Conservation (phyloP, 2,113 vertebrate genomes). For the Anolis sagrei region DNA sequence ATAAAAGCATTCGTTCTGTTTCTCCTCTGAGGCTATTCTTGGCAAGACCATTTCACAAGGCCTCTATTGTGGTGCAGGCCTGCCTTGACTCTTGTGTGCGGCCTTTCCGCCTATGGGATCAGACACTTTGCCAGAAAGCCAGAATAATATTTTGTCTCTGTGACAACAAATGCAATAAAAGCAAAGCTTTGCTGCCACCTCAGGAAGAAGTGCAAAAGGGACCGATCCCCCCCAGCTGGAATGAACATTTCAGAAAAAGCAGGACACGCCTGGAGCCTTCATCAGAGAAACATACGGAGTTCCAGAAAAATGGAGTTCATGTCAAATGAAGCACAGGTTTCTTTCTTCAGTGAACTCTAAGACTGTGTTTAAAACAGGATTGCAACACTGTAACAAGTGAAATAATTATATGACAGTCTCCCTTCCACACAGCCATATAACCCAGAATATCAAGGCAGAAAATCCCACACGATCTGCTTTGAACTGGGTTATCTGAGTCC, state of each 20-base stretch:
- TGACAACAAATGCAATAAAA: conserved; percentile 48
- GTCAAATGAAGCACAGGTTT: neutral
- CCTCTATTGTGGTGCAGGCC: neutral
- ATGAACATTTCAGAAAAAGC: neutral
- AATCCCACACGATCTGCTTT: too few species aligned
- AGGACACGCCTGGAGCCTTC: neutral
- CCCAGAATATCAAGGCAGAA: too few species aligned
- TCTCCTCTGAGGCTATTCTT: conserved; percentile 10
- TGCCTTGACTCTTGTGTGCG: conserved; percentile 3
- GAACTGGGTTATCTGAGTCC: too few species aligned
- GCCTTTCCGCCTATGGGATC: conserved; percentile 11
- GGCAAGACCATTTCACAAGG: neutral
- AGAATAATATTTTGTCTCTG: conserved; percentile 52
- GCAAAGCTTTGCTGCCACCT: conserved; percentile 9
- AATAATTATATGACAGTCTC: too few species aligned
- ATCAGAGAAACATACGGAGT: neutral
- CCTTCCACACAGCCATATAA: too few species aligned
- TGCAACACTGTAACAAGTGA: too few species aligned
- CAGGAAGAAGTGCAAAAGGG: neutral
- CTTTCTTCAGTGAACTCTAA: neutral
- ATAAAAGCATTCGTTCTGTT: conserved; percentile 28
- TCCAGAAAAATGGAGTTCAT: rapidly evolving
- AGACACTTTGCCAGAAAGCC: neutral
- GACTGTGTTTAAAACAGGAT: neutral
- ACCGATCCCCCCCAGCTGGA: neutral